Evolutionary conservation across 2,113 vertebrate species (phyloP).

Genomic region (Mellivora capensis): DNA sequence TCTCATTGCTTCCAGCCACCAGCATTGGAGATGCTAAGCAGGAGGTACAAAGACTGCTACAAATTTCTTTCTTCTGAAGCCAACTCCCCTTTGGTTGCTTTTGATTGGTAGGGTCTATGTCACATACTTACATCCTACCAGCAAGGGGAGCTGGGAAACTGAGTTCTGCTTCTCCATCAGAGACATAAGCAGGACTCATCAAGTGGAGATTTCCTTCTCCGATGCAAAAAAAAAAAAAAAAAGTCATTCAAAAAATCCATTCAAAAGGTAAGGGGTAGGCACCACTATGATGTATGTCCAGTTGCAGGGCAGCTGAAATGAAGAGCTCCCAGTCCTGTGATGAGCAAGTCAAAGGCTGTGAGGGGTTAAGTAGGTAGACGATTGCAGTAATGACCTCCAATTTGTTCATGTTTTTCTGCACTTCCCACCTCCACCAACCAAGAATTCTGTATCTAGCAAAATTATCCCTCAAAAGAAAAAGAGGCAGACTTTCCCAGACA

Average conservation of each 20-base stretch:
- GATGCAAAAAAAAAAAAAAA: neutral
- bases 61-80: neutral
- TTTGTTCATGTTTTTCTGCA: neutral
- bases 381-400: neutral
- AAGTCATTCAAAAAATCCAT: neutral
- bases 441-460: neutral
- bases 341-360: neutral
- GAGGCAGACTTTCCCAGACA: neutral
- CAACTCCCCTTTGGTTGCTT: neutral
- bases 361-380: neutral
- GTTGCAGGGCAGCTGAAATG: accelerated
- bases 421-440: neutral
- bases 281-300: neutral
- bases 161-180: neutral
- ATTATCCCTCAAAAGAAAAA: neutral
- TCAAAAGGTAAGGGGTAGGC: neutral
- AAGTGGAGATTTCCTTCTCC: neutral
- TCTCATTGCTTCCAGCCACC: neutral
- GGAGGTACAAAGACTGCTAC: no score
- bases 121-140: neutral
- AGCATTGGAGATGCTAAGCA: neutral
- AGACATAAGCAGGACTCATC: neutral
- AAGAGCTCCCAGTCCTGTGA: neutral
- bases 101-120: neutral
- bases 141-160: neutral